Conservation (phyloP, 1,140 invertebrate species). For the Macrostomum lignano region DNA sequence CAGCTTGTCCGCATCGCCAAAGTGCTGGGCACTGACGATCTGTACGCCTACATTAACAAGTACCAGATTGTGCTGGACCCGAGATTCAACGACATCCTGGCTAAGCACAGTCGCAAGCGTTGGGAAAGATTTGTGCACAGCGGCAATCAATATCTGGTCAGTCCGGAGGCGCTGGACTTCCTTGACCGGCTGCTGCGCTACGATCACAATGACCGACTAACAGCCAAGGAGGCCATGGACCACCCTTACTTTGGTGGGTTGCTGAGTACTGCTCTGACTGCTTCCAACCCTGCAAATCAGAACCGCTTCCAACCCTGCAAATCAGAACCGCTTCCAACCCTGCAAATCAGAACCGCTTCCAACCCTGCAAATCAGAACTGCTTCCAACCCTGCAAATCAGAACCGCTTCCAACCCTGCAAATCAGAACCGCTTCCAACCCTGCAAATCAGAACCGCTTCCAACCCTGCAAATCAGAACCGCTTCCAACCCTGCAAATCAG, state of each 20-base stretch:
- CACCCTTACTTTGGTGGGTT: conserved; percentile 3
- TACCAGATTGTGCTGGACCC: conserved; percentile 97
- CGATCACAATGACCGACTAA: conserved; percentile 89
- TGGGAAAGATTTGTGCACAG: conserved; percentile 98
- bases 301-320: too few species aligned
- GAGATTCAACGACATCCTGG: conserved; percentile 4
- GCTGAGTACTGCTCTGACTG: too few species aligned
- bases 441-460: too few species aligned
- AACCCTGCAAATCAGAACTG: too few species aligned
- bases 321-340: too few species aligned
- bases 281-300: too few species aligned
- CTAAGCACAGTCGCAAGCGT: conserved; percentile 65
- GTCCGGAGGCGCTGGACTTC: conserved; percentile 89
- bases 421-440: too few species aligned
- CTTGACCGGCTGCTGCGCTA: conserved; percentile 86
- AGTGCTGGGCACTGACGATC: conserved; percentile 91
- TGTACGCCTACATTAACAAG: conserved; percentile 96
- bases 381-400: too few species aligned
- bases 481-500: too few species aligned
- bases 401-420: too few species aligned
- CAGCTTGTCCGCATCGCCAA: conserved; percentile 96
- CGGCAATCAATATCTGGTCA: conserved; percentile 94
- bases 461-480: too few species aligned
- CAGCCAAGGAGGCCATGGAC: conserved; percentile 56
- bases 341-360: too few species aligned